Evolutionary conservation across 2,113 vertebrate species (phyloP).

Genomic region (Anoplopoma fimbria): DNA sequence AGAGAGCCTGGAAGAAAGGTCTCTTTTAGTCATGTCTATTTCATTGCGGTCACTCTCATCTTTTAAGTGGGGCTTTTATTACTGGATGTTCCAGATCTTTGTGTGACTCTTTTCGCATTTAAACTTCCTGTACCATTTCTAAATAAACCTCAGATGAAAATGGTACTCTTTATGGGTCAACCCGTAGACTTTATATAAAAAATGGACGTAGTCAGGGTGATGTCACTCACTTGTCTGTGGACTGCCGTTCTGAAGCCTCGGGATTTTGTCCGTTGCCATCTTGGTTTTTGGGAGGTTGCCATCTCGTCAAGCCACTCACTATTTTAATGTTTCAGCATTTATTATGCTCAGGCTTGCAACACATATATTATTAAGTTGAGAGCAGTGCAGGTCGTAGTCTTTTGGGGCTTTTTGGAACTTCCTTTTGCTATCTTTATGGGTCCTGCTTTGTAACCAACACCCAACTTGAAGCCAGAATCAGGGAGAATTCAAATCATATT

Average conservation of each 20-base stretch:
- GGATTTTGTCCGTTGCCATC: neutral
- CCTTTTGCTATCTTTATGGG: too few relatives aligned
- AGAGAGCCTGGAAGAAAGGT: slow-evolving; percentile 27
- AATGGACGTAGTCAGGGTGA: too few relatives aligned
- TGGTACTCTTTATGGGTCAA: neutral
- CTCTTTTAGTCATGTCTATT: slow-evolving; percentile 16
- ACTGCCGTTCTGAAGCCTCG: neutral
- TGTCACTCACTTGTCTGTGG: too few relatives aligned
- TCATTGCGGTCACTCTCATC: neutral
- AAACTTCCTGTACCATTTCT: neutral
- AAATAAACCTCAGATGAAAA: slow-evolving; percentile 27
- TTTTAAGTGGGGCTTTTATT: slow-evolving; percentile 18
- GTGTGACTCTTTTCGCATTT: slow-evolving; percentile 13
- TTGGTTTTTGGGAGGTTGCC: too few relatives aligned
- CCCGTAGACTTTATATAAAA: neutral
- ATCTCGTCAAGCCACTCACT: neutral
- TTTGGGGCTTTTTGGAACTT: neutral
- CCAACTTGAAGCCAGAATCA: neutral
- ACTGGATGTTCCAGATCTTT: slow-evolving; percentile 3
- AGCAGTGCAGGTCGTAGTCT: neutral
- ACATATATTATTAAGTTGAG: slow-evolving; percentile 8
- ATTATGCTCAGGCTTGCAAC: neutral
- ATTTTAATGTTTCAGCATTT: slow-evolving; percentile 15
- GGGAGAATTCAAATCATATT: neutral
- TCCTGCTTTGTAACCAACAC: neutral